These are phyloP conservation scores for Pipra filicauda DNA, from an alignment of 2,113 vertebrate genomes.

Conservation along the genomic window DNA sequence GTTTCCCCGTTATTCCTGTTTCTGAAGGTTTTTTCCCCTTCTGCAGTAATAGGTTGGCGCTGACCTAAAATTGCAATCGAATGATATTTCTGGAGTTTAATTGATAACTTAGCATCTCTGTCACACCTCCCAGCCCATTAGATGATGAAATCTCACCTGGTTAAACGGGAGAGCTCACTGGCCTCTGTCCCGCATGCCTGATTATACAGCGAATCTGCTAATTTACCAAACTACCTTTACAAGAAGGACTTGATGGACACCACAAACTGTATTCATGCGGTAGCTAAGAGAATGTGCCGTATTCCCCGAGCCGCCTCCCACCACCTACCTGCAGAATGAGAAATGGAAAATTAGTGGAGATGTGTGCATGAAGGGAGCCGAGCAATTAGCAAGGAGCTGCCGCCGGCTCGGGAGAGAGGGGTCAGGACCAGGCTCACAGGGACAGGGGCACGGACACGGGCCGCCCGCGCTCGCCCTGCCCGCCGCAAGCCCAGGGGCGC, in stretches of 20 bases:
- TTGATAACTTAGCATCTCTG: constrained; percentile 81
- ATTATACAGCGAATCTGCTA: constrained; percentile 91
- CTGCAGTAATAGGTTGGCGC: constrained; percentile 53
- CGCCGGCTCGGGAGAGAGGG: constrained; percentile 58
- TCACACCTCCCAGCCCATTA: constrained; percentile 84
- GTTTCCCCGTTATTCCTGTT: constrained; percentile 52
- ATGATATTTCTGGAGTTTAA: constrained; percentile 82
- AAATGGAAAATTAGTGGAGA: constrained; percentile 97
- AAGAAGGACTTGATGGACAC: constrained; percentile 79
- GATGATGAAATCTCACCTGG: constrained; percentile 83
- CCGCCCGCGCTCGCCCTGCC: neutral
- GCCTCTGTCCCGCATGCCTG: constrained; percentile 81
- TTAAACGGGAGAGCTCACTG: constrained; percentile 76
- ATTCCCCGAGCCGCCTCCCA: constrained; percentile 85
- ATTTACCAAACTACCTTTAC: constrained; percentile 86
- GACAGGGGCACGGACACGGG: constrained; percentile 41
- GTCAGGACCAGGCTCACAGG: constrained; percentile 69
- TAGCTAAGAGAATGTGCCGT: constrained; percentile 84
- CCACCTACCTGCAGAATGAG: constrained; percentile 90
- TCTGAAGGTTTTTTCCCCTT: neutral
- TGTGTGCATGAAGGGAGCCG: constrained; percentile 91
- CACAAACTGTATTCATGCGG: constrained; percentile 82
- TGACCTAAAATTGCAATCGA: constrained; percentile 75
- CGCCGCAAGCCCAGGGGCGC: neutral
- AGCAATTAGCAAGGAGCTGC: constrained; percentile 89